phyloP scores from a whole-genome alignment of 2,113 vertebrate species.

The Sarotherodon lohbergeri region DNA sequence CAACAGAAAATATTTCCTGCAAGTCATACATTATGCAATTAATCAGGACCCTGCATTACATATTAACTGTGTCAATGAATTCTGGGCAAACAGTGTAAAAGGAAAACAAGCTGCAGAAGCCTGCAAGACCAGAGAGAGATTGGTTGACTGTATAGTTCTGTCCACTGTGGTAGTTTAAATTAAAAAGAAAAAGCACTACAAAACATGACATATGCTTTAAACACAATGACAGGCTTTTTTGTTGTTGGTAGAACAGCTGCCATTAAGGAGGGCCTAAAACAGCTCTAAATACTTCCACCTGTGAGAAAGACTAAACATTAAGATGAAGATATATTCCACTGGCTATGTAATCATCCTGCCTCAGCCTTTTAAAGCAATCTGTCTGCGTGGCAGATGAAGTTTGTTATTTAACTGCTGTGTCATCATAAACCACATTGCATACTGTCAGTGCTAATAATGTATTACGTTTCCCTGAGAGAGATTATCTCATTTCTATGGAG shows the following conservation, averaged over 20 bases:
- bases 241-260: not conserved
- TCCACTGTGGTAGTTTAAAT: not conserved
- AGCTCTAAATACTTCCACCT: not conserved
- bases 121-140: not conserved
- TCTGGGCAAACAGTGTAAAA: not conserved
- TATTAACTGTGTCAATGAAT: not conserved
- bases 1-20: not conserved
- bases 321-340: not conserved
- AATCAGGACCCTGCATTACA: not conserved
- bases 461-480: not conserved
- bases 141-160: not conserved
- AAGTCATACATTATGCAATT: not conserved
- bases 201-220: not conserved
- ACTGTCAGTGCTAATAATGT: not conserved
- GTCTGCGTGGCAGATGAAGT: not conserved
- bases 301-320: not conserved
- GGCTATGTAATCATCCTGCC: not conserved
- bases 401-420: not conserved
- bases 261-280: not conserved
- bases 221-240: not conserved
- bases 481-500: not conserved
- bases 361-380: not conserved
- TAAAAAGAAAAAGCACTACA: not conserved
- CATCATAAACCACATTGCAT: not conserved
- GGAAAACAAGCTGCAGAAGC: not conserved